Conservation (phyloP, 2,113 vertebrate species). For the Silurus glanis region DNA sequence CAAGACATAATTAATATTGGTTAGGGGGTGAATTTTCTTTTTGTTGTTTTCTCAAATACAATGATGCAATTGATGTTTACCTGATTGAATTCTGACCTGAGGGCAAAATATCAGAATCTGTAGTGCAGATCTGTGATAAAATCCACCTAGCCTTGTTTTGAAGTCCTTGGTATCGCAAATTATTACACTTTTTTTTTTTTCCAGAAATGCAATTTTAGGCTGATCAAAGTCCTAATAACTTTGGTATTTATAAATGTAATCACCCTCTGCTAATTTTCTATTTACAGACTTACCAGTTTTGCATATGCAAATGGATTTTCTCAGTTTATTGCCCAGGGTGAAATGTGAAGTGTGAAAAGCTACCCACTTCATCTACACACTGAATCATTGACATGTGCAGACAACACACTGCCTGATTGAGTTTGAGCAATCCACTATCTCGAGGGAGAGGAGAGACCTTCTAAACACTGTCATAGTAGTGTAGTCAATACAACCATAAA, state of each 20-base stretch:
- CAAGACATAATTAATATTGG: conserved; percentile 62
- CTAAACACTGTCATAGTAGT: neutral
- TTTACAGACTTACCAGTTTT: neutral
- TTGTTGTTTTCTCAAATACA: neutral
- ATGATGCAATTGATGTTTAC: conserved; percentile 8
- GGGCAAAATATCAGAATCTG: neutral
- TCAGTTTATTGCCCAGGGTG: neutral
- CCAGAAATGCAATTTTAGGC: neutral
- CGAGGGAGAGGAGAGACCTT: neutral
- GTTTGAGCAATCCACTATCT: neutral
- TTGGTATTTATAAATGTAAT: conserved; percentile 2
- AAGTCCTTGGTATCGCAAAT: neutral
- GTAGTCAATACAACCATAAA: neutral
- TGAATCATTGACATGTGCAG: conserved; percentile 19
- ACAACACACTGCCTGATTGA: conserved; percentile 13
- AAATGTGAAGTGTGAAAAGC: conserved; percentile 1
- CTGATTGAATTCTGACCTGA: conserved; percentile 6
- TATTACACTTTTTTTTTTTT: neutral
- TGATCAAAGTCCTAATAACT: neutral
- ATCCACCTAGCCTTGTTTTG: neutral
- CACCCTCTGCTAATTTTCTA: neutral
- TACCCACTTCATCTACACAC: neutral
- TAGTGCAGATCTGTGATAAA: conserved; percentile 3
- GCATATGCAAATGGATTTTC: neutral
- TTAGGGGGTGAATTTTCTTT: conserved; percentile 32